Evolutionary conservation across 2,113 vertebrate genomes (phyloP).

Genomic region (Psephotus haematonotus): DNA sequence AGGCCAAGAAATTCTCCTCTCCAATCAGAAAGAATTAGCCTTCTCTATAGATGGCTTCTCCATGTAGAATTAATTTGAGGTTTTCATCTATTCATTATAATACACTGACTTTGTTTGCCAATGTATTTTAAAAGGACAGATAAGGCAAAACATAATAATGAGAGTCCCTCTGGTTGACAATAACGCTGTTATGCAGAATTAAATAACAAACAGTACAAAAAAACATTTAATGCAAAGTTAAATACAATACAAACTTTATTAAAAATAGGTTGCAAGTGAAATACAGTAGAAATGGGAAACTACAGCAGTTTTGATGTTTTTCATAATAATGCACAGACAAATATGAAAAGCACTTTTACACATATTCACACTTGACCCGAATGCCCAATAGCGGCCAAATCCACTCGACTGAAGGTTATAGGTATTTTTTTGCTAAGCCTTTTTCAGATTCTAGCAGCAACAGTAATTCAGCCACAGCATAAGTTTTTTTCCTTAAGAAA

Average conservation of each 20-base stretch:
- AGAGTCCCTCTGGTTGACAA: not conserved
- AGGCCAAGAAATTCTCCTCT: not conserved
- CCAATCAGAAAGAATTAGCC: not conserved
- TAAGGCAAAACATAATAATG: not conserved
- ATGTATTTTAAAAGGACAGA: not conserved
- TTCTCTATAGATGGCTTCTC: not conserved
- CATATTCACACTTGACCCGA: slow-evolving; percentile 70
- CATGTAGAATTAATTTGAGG: not conserved
- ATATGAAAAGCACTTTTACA: slow-evolving; percentile 74
- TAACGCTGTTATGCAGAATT: not conserved
- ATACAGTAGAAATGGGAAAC: slow-evolving; percentile 84
- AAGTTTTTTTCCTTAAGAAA: slow-evolving; percentile 28
- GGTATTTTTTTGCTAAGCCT: slow-evolving; percentile 50
- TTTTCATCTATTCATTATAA: not conserved
- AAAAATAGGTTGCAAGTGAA: slow-evolving; percentile 84
- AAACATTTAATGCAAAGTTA: slow-evolving; percentile 75
- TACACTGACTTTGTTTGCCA: not conserved
- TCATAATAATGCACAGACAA: slow-evolving; percentile 72
- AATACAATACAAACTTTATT: slow-evolving; percentile 87
- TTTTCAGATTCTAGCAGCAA: slow-evolving; percentile 64
- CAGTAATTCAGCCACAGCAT: slow-evolving; percentile 51
- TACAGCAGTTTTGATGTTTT: slow-evolving; percentile 80
- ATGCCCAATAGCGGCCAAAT: slow-evolving; percentile 63
- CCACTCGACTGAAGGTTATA: slow-evolving; percentile 50
- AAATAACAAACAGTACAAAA: slow-evolving; percentile 23